Base-by-base conservation (phyloP, 2,888 invertebrate genomes). In the Hetaerina titia region DNA sequence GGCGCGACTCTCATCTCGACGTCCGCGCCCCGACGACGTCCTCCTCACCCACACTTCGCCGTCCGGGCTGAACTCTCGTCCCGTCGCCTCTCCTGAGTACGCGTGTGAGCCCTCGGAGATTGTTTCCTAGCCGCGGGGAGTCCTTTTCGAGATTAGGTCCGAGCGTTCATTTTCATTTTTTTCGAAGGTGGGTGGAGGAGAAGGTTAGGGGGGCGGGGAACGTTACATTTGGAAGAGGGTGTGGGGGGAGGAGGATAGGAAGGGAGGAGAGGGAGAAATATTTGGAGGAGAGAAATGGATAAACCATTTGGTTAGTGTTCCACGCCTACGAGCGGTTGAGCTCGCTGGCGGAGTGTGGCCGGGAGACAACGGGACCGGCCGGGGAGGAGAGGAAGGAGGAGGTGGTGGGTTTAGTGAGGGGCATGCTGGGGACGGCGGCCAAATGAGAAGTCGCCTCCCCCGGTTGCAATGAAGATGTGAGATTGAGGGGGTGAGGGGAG, bases 41-140 rank as follows among this genome's bases (percentile, higher is more conserved):
- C 17, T 17, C 7, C 15, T 19, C 88, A 19, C 56, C 17, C 88
- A 88, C 88, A 22, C 31, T 22, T 13, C 13, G 17, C 2, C 56
- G 0, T 9, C 89, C 58, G 13, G 6, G 45, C 31, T 0, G n/a
- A 19, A 11, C 60, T 17, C 81, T 31, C 31, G 25, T 31, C 31
- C 81, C 22, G 19, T 31, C 31, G 81, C 25, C 81, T 45, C 45
- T 45, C 45, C n/a, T 31, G n/a, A 15, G n/a, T 81, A 15, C 22
- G 81, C 31, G 74, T 25, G 25, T 31, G 81, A 31, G 11, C 13
- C 22, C 58, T n/a, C 2, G 2, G n/a, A 89, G 89, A 56, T 89
- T n/a, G 89, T 89, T 89, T 89, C 57, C 58, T 89, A 89, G 56
- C 58, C 58, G 58, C 89, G 89, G 89, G 89, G 89, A 89, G 81